Evolutionary conservation across 2,888 invertebrate species (phyloP).

Genomic region (Drosophila parthenogenetica): DNA sequence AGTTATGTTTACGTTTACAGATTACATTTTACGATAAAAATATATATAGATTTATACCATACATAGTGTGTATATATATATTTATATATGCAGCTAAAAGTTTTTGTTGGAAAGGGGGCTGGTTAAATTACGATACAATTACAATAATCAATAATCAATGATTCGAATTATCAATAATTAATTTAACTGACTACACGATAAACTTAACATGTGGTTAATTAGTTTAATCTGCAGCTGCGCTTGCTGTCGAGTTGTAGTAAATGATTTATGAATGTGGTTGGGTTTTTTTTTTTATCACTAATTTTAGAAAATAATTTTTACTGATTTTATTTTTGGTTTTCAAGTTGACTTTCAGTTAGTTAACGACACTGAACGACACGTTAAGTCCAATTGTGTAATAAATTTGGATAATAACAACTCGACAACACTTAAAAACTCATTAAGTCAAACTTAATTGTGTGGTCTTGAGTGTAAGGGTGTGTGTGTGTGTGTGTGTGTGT

Average conservation of each 20-base stretch:
- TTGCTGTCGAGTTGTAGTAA: constrained; percentile 68
- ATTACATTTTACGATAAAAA: constrained; percentile 32
- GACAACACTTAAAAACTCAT: constrained; percentile 62
- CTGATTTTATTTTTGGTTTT: constrained; percentile 1
- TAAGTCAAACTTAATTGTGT: constrained; percentile 9
- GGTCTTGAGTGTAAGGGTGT: neutral
- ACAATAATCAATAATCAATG: constrained; percentile 37
- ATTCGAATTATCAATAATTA: constrained; percentile 11
- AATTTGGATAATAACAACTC: constrained; percentile 66
- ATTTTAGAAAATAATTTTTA: neutral
- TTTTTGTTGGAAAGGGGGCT: constrained; percentile 20
- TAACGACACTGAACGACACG: constrained; percentile 55
- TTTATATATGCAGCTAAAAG: constrained; percentile 38
- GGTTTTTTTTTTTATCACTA: constrained; percentile 1
- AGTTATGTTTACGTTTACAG: constrained; percentile 35
- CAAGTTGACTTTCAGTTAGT: constrained; percentile 22
- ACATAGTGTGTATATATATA: constrained; percentile 13
- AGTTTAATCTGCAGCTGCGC: constrained; percentile 27
- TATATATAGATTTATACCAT: constrained; percentile 5
- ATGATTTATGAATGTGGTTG: constrained; percentile 41
- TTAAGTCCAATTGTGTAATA: constrained; percentile 56
- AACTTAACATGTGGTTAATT: constrained; percentile 44
- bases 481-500: neutral
- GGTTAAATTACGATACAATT: constrained; percentile 47
- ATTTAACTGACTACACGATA: constrained; percentile 46